These are phyloP conservation scores for Brevimyrus niger DNA, from an alignment of 2,113 vertebrate genomes.

Conservation along the genomic window DNA sequence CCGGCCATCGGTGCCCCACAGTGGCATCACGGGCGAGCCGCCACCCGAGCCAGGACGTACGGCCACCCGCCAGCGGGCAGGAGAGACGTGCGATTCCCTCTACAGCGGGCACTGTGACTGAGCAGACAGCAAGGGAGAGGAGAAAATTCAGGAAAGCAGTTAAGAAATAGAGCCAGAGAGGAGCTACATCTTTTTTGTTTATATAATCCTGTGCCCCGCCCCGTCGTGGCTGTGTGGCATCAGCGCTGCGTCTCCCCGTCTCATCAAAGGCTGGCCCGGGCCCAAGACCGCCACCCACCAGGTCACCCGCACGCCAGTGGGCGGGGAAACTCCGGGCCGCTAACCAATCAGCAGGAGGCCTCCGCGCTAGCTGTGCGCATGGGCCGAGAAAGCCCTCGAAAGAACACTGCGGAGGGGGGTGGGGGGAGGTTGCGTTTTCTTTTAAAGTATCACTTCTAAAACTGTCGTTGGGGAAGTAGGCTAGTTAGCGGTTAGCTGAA, in stretches of 20 bases:
- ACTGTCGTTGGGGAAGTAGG: neutral
- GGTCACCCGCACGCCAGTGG: neutral
- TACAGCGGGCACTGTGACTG: neutral
- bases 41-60: neutral
- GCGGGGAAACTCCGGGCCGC: neutral
- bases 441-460: neutral
- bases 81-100: neutral
- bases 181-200: neutral
- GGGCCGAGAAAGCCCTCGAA: neutral
- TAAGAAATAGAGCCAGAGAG: neutral
- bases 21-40: too few species aligned
- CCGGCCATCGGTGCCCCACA: neutral
- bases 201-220: neutral
- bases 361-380: neutral
- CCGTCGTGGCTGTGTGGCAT: neutral
- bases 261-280: neutral
- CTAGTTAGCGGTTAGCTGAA: neutral
- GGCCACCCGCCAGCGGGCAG: neutral
- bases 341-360: neutral
- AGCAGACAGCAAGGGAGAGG: neutral
- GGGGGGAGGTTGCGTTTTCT: neutral
- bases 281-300: neutral
- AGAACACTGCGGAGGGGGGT: neutral
- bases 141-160: neutral
- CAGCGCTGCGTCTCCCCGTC: neutral